phyloP scores from a whole-genome alignment of 2,797 vertebrate species.

The Balearica regulorum region DNA sequence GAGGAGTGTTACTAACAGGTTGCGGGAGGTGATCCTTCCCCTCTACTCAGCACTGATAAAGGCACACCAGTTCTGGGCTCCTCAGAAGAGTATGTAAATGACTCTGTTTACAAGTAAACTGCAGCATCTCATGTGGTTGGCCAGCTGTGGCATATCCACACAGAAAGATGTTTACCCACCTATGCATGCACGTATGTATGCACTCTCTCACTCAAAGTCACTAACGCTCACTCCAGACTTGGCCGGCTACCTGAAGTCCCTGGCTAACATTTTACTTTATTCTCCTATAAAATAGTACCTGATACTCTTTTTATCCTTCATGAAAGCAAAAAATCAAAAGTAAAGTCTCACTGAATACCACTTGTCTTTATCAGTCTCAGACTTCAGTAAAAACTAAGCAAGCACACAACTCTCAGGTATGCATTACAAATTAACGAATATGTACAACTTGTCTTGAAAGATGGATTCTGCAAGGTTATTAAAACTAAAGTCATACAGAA shows the following conservation, averaged over 20 bases:
- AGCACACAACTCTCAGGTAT: too few relatives aligned
- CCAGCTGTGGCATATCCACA: neutral
- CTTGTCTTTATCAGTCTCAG: too few relatives aligned
- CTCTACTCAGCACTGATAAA: neutral
- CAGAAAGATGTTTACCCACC: neutral
- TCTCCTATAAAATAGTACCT: too few relatives aligned
- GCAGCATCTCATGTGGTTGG: neutral
- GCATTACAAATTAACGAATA: too few relatives aligned
- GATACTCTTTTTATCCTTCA: too few relatives aligned
- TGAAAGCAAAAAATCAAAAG: too few relatives aligned
- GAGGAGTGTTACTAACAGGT: neutral
- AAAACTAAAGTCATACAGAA: neutral
- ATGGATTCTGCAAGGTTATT: neutral
- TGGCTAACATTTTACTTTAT: too few relatives aligned
- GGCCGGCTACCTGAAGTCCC: too few relatives aligned
- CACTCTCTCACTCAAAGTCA: neutral
- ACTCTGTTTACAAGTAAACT: neutral
- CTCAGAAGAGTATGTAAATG: neutral
- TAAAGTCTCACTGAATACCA: too few relatives aligned
- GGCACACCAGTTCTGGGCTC: neutral
- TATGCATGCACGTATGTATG: neutral
- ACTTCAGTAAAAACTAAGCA: too few relatives aligned
- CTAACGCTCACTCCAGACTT: neutral
- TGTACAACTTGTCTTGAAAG: neutral
- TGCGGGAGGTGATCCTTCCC: neutral